These are phyloP conservation scores for Misgurnus mizolepis DNA, from an alignment of 2,113 vertebrate species.

Conservation along the genomic window DNA sequence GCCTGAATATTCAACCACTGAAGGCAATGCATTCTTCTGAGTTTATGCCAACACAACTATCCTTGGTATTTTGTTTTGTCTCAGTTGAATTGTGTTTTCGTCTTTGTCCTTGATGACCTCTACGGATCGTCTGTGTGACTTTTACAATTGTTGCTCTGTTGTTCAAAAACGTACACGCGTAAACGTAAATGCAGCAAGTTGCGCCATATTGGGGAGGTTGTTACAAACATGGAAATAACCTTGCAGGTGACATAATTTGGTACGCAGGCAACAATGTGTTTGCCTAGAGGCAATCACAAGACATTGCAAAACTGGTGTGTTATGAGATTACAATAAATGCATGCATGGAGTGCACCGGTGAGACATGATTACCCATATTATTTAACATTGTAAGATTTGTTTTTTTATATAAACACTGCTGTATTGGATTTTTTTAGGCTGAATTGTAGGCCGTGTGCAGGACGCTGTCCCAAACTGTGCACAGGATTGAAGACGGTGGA, in stretches of 20 bases:
- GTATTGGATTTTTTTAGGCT: conserved; percentile 70
- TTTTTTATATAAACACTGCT: no score
- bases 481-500: conserved; percentile 83
- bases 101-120: background rate
- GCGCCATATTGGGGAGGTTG: background rate
- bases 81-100: background rate
- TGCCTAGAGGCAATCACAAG: background rate
- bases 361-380: background rate
- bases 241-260: background rate
- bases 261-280: background rate
- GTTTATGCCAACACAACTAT: conserved; percentile 23
- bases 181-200: background rate
- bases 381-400: no score
- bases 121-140: background rate
- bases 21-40: conserved; percentile 27
- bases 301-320: background rate
- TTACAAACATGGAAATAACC: background rate
- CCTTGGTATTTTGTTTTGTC: conserved; percentile 13
- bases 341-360: background rate
- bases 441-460: conserved; percentile 85
- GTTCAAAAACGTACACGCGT: background rate
- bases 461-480: conserved; percentile 92
- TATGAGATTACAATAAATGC: background rate
- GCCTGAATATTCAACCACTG: background rate
- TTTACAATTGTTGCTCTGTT: background rate